These are phyloP conservation scores for Myotis pilosus DNA, from an alignment of 2,797 vertebrate species.

Conservation along the genomic window DNA sequence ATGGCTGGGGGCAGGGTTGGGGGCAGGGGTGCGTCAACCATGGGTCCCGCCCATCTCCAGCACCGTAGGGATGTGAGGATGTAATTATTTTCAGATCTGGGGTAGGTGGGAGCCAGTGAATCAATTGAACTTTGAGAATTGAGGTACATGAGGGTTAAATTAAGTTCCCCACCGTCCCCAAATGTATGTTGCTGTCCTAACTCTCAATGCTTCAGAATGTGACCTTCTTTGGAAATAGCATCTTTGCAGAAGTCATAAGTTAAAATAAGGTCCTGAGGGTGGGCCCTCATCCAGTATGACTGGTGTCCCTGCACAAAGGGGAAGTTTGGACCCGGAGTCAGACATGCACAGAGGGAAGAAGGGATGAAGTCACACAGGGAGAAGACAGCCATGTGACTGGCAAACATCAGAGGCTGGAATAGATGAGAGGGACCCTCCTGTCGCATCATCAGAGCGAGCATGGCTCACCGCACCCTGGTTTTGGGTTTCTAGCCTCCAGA, in stretches of 20 bases:
- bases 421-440: background rate
- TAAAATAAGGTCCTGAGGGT: background rate
- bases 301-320: background rate
- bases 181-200: background rate
- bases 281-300: background rate
- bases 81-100: background rate
- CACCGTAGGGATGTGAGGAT: background rate
- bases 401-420: background rate
- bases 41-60: background rate
- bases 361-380: background rate
- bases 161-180: fast-evolving
- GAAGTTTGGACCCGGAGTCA: background rate
- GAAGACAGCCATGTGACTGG: background rate
- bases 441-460: background rate
- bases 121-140: background rate
- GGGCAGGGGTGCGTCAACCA: background rate
- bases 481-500: background rate
- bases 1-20: background rate
- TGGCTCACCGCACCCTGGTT: background rate
- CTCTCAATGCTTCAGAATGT: background rate
- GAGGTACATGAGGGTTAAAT: background rate
- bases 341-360: background rate
- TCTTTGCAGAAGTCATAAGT: background rate
- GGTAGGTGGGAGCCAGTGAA: background rate
- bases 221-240: background rate